A percentile compares a stretch with the other conserved stretches of the same genome.
These are phyloP conservation scores for Stomatorhinus walkeri DNA, from an alignment of 2,797 vertebrate genomes.

Conservation along the genomic window DNA sequence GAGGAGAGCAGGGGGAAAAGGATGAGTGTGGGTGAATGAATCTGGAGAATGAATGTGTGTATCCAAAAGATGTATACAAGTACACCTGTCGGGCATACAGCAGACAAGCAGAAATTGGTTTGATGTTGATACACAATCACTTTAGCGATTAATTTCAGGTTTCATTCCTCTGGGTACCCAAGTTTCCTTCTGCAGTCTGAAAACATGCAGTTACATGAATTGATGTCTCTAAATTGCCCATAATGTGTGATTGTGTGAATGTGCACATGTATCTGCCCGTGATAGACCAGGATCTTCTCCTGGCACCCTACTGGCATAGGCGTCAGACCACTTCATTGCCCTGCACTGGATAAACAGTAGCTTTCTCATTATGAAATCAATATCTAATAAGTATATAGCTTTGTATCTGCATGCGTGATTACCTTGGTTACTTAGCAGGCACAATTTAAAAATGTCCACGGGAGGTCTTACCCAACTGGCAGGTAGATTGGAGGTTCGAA, in stretches of 20 bases:
- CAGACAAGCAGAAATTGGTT: background rate
- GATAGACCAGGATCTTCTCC: background rate
- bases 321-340: background rate
- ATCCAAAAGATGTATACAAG: background rate
- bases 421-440: background rate
- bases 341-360: background rate
- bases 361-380: background rate
- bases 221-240: background rate
- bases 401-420: background rate
- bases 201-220: background rate
- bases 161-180: background rate
- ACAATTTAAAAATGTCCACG: background rate
- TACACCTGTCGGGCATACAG: background rate
- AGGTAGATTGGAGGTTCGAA: background rate
- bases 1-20: background rate
- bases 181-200: background rate
- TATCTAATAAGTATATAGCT: background rate
- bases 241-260: background rate
- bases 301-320: background rate
- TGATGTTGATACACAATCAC: background rate
- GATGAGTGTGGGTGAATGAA: background rate
- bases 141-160: background rate
- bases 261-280: background rate
- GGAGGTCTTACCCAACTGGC: constrained; percentile 42
- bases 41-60: background rate